Evolutionary conservation across 2,888 invertebrate genomes (phyloP), one percentile per base, ranked within the genome.

Genomic region (Aporophyla nigra): DNA sequence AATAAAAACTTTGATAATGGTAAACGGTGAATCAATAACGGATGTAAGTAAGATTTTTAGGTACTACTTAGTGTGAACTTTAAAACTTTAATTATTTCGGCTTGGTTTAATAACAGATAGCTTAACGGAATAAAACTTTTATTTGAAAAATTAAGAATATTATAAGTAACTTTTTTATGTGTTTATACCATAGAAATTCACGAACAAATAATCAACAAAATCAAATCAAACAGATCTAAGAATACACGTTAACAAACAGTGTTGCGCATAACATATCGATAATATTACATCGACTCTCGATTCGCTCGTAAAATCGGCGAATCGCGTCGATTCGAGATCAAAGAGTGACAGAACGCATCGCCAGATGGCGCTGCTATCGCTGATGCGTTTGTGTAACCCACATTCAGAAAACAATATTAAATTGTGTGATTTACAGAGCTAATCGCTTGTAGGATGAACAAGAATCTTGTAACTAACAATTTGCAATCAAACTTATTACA

Each of bases 311-410:
- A 85, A 85, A 69, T 71, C 51, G 65, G 16, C 74, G 71, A 63
- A 80, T 80, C 77, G 78, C 71, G 59, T 67, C 67, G 67, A 76
- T 69, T 65, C 59, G 70, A 84, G 86, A 88, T 88, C 87, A 87
- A 87, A 87, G 87, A 59, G 65, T 78, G 65, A 43, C 74, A 74
- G 66, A 69, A 27, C 66, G 70, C 66, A 40, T 53, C 75, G 53
- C 87, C 85, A 87, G 87, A 87, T 87, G 84, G 82, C 75, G 76
- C 58, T 83, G 74, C 61, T 83, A 76, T 83, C 71, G 24, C 21
- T 49, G 78, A 78, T 80, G 80, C 86, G 80, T 84, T 86, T 85
- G 76, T 83, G 73, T 87, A 85, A 87, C 85, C 83, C 71, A 83
- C 74, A 86, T 87, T n/a, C 73, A 78, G 54, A 33, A 73, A 84